These are phyloP conservation scores for Cinclus cinclus DNA, from an alignment of 2,113 vertebrate species.

Conservation along the genomic window DNA sequence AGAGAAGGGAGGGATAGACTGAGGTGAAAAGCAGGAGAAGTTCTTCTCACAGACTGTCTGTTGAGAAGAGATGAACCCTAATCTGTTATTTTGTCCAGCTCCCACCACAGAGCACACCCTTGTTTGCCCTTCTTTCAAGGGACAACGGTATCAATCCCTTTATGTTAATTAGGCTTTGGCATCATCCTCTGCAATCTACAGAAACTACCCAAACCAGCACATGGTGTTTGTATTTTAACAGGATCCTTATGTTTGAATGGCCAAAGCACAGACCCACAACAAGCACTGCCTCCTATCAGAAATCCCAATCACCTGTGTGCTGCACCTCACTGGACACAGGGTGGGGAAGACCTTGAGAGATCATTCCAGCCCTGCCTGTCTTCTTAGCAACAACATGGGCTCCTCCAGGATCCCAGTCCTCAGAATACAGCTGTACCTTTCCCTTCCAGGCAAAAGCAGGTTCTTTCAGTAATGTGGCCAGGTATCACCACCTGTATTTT, in stretches of 20 bases:
- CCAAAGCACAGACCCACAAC: not conserved
- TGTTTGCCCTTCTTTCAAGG: not conserved
- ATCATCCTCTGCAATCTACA: not conserved
- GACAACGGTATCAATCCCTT: not conserved
- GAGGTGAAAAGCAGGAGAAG: not conserved
- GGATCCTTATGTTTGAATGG: accelerated
- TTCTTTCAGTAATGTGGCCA: not conserved
- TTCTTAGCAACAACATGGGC: not conserved
- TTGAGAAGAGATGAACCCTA: not conserved
- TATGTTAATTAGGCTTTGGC: not conserved
- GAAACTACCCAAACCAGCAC: not conserved
- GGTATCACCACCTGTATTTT: not conserved
- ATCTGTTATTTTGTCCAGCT: not conserved
- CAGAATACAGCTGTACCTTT: not conserved
- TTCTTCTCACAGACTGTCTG: not conserved
- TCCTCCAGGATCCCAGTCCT: not conserved
- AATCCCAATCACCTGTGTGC: not conserved
- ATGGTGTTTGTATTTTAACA: not conserved
- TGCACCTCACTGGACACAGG: not conserved
- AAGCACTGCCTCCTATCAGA: not conserved
- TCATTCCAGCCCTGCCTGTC: not conserved
- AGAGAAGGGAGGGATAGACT: not conserved
- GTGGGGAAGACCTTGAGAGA: not conserved
- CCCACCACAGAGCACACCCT: not conserved
- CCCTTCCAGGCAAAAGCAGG: not conserved